Base-by-base conservation (phyloP, 2,797 vertebrate genomes). In the Emys orbicularis region DNA sequence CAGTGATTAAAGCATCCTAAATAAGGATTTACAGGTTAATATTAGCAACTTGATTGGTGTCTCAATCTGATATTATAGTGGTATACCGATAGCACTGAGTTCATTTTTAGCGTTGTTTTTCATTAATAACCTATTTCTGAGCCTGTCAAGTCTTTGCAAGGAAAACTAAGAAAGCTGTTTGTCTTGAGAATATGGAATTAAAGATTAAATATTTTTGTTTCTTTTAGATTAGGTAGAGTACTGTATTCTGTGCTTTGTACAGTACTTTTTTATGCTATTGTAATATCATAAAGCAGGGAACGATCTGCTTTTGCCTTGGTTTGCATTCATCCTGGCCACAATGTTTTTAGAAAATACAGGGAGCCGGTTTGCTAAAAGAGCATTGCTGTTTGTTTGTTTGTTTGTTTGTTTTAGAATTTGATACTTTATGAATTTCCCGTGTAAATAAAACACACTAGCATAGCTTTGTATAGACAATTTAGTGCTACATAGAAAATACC, bases 11-110 rank as follows among this genome's bases (percentile, higher is more conserved):
- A 93, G 86, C 82, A 95, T 92, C 93, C 92, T 79, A 96, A 97
- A 97, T 95, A 92, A 93, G 96, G 94, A 97, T 94, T 96, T 97
- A 94, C 88, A 96, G 34, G 82, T 93, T 95, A 94, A 93, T 97
- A 97, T 97, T 97, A 96, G 96, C 90, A 94, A 65, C 88, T 95
- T 96, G 96, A 96, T 92, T 96, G 95, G 79, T 91, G 94, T 97
- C 81, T 96, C 85, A 50, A 41, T 86, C 85, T 91, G 81, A 93
- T 89, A 18, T 89, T 80, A 29, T 52, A 68, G 68, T 90, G 83
- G 79, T 65, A 92, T 85, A 95, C 53, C 95, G 88, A 96, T 95
- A 84, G 83, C 89, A 96, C 3, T 0, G 1, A 90, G 72, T 92
- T 94, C 50, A 81, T 96, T 97, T 97, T 97, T 91, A 79, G 86